These are phyloP conservation scores for Leptopilina myrica DNA, from an alignment of 2,888 invertebrate species.

Conservation along the genomic window DNA sequence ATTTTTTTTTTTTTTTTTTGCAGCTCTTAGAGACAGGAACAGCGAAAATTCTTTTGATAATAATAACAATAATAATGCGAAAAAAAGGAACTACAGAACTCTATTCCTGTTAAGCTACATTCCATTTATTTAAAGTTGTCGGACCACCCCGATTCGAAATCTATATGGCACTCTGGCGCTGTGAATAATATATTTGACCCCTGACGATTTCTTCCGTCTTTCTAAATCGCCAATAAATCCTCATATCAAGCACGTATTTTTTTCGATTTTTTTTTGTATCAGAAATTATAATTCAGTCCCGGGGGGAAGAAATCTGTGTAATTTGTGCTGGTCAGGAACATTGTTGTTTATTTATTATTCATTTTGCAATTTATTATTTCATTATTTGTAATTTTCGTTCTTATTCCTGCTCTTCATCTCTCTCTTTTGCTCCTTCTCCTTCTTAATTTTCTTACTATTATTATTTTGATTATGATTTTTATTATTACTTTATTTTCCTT, in stretches of 20 bases:
- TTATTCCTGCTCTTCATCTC: too few relatives aligned
- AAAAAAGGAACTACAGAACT: constrained; percentile 68
- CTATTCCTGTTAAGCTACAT: constrained; percentile 75
- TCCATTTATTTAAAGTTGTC: constrained; percentile 72
- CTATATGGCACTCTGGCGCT: constrained; percentile 68
- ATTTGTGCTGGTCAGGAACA: neutral
- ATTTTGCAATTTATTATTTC: too few relatives aligned
- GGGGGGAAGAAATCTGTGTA: neutral
- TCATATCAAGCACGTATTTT: neutral
- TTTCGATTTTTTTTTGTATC: neutral
- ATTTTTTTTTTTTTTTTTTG: constrained; percentile 44
- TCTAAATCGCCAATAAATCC: constrained; percentile 35
- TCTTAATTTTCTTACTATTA: too few relatives aligned
- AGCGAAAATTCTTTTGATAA: constrained; percentile 69
- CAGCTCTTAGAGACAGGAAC: constrained; percentile 60
- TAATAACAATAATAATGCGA: constrained; percentile 64
- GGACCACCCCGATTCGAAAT: constrained; percentile 74
- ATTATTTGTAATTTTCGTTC: too few relatives aligned
- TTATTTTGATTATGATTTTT: too few relatives aligned
- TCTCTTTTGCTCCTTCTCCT: too few relatives aligned
- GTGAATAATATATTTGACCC: constrained; percentile 66
- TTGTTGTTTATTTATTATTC: too few relatives aligned
- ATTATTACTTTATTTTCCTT: too few relatives aligned
- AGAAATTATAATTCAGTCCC: neutral
- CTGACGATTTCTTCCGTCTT: constrained; percentile 49